These are phyloP conservation scores for Pristionchus exspectatus DNA, from an alignment of 2,888 invertebrate genomes.

Conservation along the genomic window DNA sequence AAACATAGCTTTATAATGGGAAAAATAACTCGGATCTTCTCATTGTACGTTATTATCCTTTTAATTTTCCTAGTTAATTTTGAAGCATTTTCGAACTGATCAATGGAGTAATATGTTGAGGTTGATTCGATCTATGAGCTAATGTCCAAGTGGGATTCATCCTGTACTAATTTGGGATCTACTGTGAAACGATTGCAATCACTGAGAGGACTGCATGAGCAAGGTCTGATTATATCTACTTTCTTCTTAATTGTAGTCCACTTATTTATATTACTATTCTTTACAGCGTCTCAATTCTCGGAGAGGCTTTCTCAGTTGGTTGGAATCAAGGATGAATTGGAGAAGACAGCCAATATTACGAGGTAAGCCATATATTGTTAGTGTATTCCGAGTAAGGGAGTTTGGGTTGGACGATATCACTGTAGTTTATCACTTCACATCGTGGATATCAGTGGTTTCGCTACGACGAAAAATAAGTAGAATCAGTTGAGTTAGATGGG, in stretches of 20 bases:
- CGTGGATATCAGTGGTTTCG: slow-evolving; percentile 16
- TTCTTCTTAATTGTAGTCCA: background rate
- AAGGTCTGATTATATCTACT: slow-evolving; percentile 56
- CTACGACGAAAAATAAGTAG: slow-evolving; percentile 16
- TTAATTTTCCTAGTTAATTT: background rate
- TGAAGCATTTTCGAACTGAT: background rate
- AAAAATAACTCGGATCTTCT: background rate
- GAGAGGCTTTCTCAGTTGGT: slow-evolving; percentile 63
- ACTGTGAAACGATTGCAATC: slow-evolving; percentile 68
- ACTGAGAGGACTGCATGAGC: slow-evolving; percentile 67
- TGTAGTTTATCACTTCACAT: slow-evolving; percentile 41
- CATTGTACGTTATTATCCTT: no score
- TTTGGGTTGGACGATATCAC: background rate
- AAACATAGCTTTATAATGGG: no score
- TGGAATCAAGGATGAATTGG: slow-evolving; percentile 64
- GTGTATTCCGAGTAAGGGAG: background rate
- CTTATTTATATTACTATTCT: background rate
- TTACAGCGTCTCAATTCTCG: slow-evolving; percentile 66
- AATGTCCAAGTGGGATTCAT: slow-evolving; percentile 62
- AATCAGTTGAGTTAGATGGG: background rate
- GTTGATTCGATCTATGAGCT: slow-evolving; percentile 45
- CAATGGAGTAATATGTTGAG: background rate
- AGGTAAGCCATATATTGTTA: background rate
- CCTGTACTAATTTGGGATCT: slow-evolving; percentile 64
- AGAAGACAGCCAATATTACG: slow-evolving; percentile 61